Base-by-base conservation (phyloP, 1,140 invertebrate genomes). In the Kradibia gibbosae region DNA sequence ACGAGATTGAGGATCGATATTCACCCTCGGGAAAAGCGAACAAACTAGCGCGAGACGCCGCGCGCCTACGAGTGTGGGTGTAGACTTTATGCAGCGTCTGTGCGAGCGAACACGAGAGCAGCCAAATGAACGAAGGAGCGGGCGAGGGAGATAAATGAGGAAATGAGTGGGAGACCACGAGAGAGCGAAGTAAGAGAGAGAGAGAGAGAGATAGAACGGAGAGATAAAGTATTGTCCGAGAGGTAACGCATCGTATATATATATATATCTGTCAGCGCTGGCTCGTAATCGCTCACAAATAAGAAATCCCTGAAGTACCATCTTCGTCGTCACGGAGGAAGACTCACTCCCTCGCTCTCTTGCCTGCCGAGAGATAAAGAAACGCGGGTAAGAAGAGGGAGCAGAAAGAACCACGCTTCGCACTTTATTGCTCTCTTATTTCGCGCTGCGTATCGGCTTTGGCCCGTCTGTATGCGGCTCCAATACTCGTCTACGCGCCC, bases 291-390 rank as follows among this genome's bases (percentile, higher is more conserved):
- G 84, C 78, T 71, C 72, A 72, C 78, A 79, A 53, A 83, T 67
- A 83, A 84, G 84, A 84, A 86, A 85, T 87, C 86, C 83, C 82
- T 77, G 83, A 82, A 85, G 84, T 73, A 70, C 62, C 55, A 39
- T 53, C 45, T 36, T 60, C 34, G 53, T 39, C 20, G 53, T 36
- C 50, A 11, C 22, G 17, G 53, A 48, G n/a, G 42, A 1, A 25
- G 10, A 2, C 42, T 28, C 70, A 75, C 39, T 50, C 25, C 65
- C 34, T 57, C 53, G 8, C 15, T 70, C 45, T 70, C 25, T 70
- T 15, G 31, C 20, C 28, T 48, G 28, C 31, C 28, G 25, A 8
- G 39, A 73, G 71, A 73, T 73, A 73, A 73, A 73, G 71, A 53
- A 73, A 20, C 28, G 42, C 25, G 48, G 55, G 71, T 31, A 31